Percentiles rank a stretch among this genome's conserved stretches.
These are phyloP conservation scores for Cabera pusaria DNA, from an alignment of 2,888 invertebrate genomes.

Conservation along the genomic window DNA sequence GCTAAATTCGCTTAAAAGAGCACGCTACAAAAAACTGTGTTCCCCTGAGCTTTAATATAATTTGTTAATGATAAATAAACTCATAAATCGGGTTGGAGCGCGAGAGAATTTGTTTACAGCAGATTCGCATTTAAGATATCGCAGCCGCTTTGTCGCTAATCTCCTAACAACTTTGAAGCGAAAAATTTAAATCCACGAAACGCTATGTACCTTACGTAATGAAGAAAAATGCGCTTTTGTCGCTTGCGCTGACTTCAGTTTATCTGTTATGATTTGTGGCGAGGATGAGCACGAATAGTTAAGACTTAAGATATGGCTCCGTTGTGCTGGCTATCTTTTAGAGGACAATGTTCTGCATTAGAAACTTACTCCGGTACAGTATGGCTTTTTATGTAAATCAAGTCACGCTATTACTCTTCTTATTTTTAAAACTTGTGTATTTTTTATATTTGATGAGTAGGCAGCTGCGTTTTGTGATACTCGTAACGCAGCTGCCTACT, in stretches of 20 bases:
- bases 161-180: constrained; percentile 80
- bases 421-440: too few species aligned
- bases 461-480: too few species aligned
- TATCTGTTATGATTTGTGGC: constrained; percentile 33
- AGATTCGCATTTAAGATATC: constrained; percentile 83
- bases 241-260: constrained; percentile 36
- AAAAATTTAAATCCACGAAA: constrained; percentile 74
- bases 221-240: constrained; percentile 62
- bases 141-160: constrained; percentile 79
- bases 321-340: constrained; percentile 7
- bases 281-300: constrained; percentile 27
- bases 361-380: not conserved
- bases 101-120: constrained; percentile 81
- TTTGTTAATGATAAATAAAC: constrained; percentile 85
- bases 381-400: constrained; percentile 21
- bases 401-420: too few species aligned
- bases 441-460: too few species aligned
- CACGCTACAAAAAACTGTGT: constrained; percentile 66
- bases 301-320: constrained; percentile 10
- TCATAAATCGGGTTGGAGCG: constrained; percentile 75
- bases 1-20: constrained; percentile 56
- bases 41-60: constrained; percentile 77
- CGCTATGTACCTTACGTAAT: constrained; percentile 56
- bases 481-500: too few species aligned
- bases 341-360: not conserved